These are phyloP conservation scores for Alcedo atthis DNA, from an alignment of 2,797 vertebrate species.

Conservation along the genomic window DNA sequence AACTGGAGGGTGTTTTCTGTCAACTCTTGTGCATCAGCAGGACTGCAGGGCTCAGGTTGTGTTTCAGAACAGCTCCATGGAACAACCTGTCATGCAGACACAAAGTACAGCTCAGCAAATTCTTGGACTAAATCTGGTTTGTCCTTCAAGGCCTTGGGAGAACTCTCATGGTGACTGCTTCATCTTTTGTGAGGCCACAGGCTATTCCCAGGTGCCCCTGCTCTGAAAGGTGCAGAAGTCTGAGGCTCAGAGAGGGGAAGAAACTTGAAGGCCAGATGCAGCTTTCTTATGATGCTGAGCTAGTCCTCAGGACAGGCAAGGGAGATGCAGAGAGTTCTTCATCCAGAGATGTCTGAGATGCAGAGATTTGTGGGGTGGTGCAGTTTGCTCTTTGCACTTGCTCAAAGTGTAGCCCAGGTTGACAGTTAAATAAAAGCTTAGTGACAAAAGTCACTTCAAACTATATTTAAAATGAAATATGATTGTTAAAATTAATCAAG, in stretches of 20 bases:
- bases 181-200: not conserved
- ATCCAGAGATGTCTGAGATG: not conserved
- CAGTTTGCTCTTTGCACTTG: not conserved
- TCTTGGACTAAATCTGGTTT: not conserved
- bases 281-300: not conserved
- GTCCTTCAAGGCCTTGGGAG: not conserved
- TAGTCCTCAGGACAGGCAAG: not conserved
- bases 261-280: not conserved
- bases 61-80: not conserved
- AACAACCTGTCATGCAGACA: not conserved
- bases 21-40: not conserved
- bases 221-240: not conserved
- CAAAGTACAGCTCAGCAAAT: not conserved
- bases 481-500: conserved; percentile 60
- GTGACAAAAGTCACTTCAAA: conserved; percentile 12
- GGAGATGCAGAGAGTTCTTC: rapidly evolving
- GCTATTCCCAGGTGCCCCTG: not conserved
- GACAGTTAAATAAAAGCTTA: not conserved
- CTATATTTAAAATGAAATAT: conserved; percentile 45
- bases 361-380: not conserved
- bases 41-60: not conserved
- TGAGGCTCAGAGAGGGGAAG: not conserved
- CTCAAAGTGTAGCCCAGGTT: not conserved
- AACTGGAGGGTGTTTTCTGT: not conserved
- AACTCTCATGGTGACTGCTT: not conserved